These are phyloP conservation scores for Melanotus villosus DNA, from an alignment of 2,888 invertebrate genomes.

Conservation along the genomic window DNA sequence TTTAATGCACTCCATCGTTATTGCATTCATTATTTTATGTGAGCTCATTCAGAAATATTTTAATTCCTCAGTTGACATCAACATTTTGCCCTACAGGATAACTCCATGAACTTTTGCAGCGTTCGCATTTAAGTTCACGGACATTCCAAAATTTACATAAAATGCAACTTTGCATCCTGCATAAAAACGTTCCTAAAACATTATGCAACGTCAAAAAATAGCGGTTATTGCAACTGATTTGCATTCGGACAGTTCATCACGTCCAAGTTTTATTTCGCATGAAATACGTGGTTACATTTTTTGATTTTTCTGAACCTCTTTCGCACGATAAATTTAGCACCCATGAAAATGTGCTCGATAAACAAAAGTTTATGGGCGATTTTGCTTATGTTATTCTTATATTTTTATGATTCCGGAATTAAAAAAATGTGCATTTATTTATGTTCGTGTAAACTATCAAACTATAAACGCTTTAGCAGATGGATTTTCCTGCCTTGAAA, in stretches of 20 bases:
- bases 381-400: slow-evolving; percentile 20
- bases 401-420: slow-evolving; percentile 21
- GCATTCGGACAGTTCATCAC: neutral
- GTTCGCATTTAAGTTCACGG: neutral
- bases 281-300: neutral
- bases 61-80: neutral
- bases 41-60: too few species aligned
- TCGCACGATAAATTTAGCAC: neutral
- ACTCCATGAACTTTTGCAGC: neutral
- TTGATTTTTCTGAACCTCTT: neutral
- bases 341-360: neutral
- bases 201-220: slow-evolving; percentile 14
- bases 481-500: slow-evolving; percentile 6
- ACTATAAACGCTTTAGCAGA: slow-evolving; percentile 24
- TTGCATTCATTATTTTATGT: too few species aligned
- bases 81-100: neutral
- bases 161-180: neutral
- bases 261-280: neutral
- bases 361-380: slow-evolving; percentile 13
- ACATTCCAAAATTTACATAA: neutral
- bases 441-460: neutral
- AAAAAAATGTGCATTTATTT: slow-evolving; percentile 28
- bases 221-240: slow-evolving; percentile 3
- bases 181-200: neutral
- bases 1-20: too few species aligned